phyloP scores from a whole-genome alignment of 2,113 vertebrate species.

The Ploceus nigricollis region DNA sequence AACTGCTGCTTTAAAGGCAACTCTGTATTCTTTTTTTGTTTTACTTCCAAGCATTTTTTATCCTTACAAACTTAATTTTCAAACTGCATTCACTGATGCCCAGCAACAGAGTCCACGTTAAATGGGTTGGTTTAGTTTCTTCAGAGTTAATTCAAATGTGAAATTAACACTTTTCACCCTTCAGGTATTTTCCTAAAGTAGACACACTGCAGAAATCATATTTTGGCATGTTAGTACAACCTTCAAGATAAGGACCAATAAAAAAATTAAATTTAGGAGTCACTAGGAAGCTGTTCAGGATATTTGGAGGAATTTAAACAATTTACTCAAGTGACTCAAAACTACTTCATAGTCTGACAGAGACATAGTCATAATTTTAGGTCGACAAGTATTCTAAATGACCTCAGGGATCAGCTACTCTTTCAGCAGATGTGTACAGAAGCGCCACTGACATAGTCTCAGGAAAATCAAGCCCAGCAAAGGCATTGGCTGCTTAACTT shows the following conservation, averaged over 20 bases:
- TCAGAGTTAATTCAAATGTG: not conserved
- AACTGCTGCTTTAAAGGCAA: not conserved
- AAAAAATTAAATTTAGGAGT: not conserved
- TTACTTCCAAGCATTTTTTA: not conserved
- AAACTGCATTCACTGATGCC: not conserved
- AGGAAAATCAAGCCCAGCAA: constrained; percentile 53
- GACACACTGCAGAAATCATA: not conserved
- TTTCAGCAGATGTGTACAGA: constrained; percentile 73
- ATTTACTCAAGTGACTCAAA: not conserved
- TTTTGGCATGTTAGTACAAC: not conserved
- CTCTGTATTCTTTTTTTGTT: not conserved
- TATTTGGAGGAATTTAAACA: not conserved
- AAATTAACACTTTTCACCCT: not conserved
- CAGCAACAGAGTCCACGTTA: rapidly evolving
- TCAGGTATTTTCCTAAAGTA: not conserved
- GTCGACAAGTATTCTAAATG: constrained; percentile 59
- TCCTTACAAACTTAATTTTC: not conserved
- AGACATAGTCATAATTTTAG: constrained; percentile 13
- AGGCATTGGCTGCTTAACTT: constrained; percentile 50
- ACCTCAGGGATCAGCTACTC: constrained; percentile 68
- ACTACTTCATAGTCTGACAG: not conserved
- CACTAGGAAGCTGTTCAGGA: not conserved
- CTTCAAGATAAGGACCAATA: not conserved
- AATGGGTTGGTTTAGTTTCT: not conserved
- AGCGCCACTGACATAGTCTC: constrained; percentile 39